These are phyloP conservation scores for Grantiella picta DNA, from an alignment of 2,113 vertebrate genomes.

Conservation along the genomic window DNA sequence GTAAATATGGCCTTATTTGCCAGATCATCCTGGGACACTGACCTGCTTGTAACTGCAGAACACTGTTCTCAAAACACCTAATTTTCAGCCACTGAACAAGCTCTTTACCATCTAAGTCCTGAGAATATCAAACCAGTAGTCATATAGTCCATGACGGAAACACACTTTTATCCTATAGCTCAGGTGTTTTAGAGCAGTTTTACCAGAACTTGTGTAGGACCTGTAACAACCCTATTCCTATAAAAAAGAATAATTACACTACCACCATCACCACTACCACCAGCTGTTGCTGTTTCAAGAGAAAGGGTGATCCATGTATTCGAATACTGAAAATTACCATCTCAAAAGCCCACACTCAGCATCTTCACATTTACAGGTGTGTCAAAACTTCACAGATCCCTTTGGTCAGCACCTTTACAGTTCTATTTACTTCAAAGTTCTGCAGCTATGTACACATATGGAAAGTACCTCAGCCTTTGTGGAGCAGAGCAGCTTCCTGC, in stretches of 20 bases:
- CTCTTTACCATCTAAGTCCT: neutral
- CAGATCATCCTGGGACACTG: neutral
- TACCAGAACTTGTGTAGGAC: neutral
- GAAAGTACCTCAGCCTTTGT: neutral
- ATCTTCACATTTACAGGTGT: neutral
- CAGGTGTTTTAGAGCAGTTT: neutral
- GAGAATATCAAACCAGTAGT: neutral
- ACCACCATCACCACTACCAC: neutral
- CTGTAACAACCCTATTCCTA: neutral
- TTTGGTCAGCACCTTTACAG: neutral
- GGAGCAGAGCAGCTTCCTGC: neutral
- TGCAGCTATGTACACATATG: neutral
- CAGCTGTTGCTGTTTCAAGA: neutral
- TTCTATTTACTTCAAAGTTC: neutral
- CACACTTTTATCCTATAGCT: neutral
- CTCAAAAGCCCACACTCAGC: neutral
- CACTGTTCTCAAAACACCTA: neutral
- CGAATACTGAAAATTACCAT: neutral
- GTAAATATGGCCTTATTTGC: neutral
- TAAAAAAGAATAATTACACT: neutral
- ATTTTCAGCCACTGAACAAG: neutral
- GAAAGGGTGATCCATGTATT: neutral
- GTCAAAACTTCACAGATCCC: neutral
- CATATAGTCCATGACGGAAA: neutral
- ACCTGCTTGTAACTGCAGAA: neutral